Evolutionary conservation across 1,140 invertebrate genomes (phyloP), one percentile per base, ranked within the genome.

Genomic region (Drosophila miranda): DNA sequence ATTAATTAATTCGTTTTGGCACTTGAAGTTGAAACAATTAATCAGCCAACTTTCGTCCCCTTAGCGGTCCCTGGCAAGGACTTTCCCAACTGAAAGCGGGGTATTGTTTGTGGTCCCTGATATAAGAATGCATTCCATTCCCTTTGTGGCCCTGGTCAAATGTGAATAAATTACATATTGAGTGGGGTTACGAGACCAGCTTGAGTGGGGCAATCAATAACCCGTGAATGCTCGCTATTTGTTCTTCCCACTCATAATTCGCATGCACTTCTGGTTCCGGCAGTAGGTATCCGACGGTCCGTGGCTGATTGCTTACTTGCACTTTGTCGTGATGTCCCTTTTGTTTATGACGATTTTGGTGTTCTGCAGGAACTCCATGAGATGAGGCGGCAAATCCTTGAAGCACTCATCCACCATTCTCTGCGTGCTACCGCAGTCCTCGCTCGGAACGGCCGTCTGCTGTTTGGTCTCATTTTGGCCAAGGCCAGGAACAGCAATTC

Each of bases 371-470:
- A 90, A 90, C 54, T 90, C 87, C 83, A 89, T 89, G 46, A 90
- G 44, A 63, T 87, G 88, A 6, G 84, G 75, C 11, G 89, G 89
- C 23, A 90, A 67, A 71, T 90, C 84, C 63, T 90, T 89, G 30
- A 90, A 90, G 70, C 89, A 90, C 52, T 90, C 76, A 26, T 90
- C 87, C 4, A 90, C 80, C 87, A 90, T 89, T 13, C 75, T 79
- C 52, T 89, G 69, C 11, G 83, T 89, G 50, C 73, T 78, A 30
- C 89, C 89, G 48, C 89, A 90, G 6, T 70, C 54, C 19, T 82
- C 61, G 2, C 44, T 55, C 42, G 43, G 53, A 19, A 49, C 34
- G 45, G 63, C 38, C 30, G 49, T n/a, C 14, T 59, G 55, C 7
- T 51, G 50, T 4, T 28, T 59, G 23, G 49, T 60, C 11, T 61